Conservation (phyloP, 2,113 vertebrate species). For the Megaptera novaeangliae region DNA sequence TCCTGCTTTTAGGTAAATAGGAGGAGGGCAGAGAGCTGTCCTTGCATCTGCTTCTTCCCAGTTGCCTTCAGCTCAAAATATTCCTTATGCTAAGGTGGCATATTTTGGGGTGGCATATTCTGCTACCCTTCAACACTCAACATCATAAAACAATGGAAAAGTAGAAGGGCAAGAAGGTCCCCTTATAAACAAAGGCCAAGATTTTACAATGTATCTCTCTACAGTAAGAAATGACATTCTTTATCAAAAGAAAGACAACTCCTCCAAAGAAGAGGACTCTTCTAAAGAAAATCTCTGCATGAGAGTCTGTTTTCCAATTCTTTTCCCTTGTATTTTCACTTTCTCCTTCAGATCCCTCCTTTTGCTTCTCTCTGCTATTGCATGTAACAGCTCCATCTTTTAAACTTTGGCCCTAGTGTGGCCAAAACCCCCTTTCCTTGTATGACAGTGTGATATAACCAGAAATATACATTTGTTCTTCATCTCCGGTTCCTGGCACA, state of each 20-base stretch:
- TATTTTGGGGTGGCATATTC: neutral
- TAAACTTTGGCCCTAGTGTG: neutral
- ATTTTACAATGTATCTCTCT: neutral
- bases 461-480: neutral
- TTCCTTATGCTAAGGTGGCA: neutral
- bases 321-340: neutral
- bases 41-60: neutral
- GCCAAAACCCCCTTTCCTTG: neutral
- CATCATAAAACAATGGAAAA: neutral
- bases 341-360: neutral
- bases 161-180: neutral
- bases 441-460: neutral
- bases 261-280: neutral
- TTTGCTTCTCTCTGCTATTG: neutral
- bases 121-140: neutral
- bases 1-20: neutral
- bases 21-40: neutral
- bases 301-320: neutral
- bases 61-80: neutral
- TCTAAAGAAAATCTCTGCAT: neutral
- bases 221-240: constrained; percentile 10
- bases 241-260: constrained; percentile 17
- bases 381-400: neutral
- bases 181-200: neutral
- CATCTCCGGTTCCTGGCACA: neutral